Base-by-base conservation (phyloP, 2,888 invertebrate genomes). In the Phyto melanocephala region DNA sequence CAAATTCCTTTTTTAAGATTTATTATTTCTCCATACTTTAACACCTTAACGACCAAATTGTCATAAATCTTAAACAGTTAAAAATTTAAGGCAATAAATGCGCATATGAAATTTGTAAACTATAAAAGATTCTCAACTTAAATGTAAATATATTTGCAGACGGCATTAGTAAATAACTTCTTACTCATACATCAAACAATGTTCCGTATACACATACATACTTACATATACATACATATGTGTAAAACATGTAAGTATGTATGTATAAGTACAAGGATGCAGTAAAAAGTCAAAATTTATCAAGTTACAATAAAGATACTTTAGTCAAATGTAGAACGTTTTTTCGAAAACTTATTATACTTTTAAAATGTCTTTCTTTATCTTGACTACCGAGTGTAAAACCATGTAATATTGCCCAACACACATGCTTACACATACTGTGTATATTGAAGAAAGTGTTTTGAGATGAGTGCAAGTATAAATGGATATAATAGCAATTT, bases 381-480 rank as follows among this genome's bases (percentile, higher is more conserved):
- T 74, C 60, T 67, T 67, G 60, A 37, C 60, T 60, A 50, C 8
- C 72, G 28, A 74, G 37, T 78, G 28, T 40, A 60, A 68, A 76
- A 67, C 47, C 65, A 65, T 75, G 47, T 56, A 65, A 56, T 56
- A 63, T 45, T 24, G 17, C 47, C 22, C 8, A n/a, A 35, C 15
- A 54, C 7, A 42, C 1, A 54, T 13, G 45, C 15, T 4, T 20
- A 45, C 20, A 33, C 1, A 17, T 7, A 10, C 28, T 33, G 45
- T 58, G 20, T 60, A n/a, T n/a, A 71, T 47, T 8, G 28, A 7
- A 35, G 13, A 10, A 17, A 15, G 47, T 47, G 35, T 71, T 22
- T 47, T 22, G 3, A 28, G 4, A 28, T n/a, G n/a, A n/a, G n/a
- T n/a, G n/a, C n/a, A n/a, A n/a, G n/a, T n/a, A n/a, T n/a, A n/a